Evolutionary conservation across 2,888 invertebrate genomes (phyloP), one percentile per base, ranked within the genome.

Genomic region (Synergus laeviventris): DNA sequence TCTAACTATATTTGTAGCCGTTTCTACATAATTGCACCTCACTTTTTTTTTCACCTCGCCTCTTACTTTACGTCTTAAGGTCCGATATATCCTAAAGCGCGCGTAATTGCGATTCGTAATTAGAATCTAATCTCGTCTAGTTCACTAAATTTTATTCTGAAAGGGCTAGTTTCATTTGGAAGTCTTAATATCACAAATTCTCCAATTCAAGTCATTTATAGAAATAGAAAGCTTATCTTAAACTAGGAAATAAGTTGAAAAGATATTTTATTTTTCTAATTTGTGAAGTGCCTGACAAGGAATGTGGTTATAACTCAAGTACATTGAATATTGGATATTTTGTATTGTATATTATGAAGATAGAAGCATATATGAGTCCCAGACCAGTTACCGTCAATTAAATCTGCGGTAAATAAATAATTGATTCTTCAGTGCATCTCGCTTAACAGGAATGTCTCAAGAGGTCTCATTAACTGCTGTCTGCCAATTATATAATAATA

Each of bases 401-500:
- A 88, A 84, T 85, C 85, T 84, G 85, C 82, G 87, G 81, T 84
- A 85, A 88, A 88, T 88, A 88, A 87, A 88, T 85, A 85, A 86
- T 86, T 87, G 87, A 88, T 86, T 87, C 84, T 85, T 84, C 84
- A 84, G 84, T 85, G 82, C 82, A 82, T 83, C 84, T 85, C 83
- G 83, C 80, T 84, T 80, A 83, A 81, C 78, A 81, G 82, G 83
- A 83, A 86, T 87, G 90, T 90, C 90, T 90, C 89, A 86, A 90
- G 90, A 89, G 89, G 88, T 85, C 87, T 89, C 88, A 89, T 89
- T 90, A 90, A 87, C 87, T 84, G 85, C 84, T 83, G 85, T 85
- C 78, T 84, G 86, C 85, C 89, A 90, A 90, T 90, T 90, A 90
- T 89, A 89, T 89, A 89, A 90, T 89, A 89, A 90, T 89, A 89